Conservation (phyloP, 1,140 invertebrate species). For the Ostrea edulis region DNA sequence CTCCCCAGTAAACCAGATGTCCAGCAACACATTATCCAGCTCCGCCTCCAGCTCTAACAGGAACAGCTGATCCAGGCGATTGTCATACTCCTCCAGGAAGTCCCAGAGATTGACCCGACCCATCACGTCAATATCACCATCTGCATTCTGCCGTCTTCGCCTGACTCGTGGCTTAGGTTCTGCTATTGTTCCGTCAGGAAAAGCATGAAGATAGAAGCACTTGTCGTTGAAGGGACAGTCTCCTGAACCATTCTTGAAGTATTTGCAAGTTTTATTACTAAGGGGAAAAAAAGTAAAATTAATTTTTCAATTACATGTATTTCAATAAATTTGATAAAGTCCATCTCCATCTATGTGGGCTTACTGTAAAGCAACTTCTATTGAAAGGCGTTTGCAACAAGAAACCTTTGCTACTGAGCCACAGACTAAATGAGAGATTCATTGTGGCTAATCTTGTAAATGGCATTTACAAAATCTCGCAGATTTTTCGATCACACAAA, state of each 20-base stretch:
- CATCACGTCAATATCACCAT: conserved; percentile 83
- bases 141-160: conserved; percentile 81
- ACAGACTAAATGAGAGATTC: too few relatives aligned
- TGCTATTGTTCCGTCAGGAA: conserved; percentile 88
- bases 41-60: conserved; percentile 71
- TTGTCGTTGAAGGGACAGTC: conserved; percentile 95
- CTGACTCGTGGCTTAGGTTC: conserved; percentile 87
- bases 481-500: too few relatives aligned
- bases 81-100: conserved; percentile 86
- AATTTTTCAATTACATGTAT: not conserved
- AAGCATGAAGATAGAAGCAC: conserved; percentile 93
- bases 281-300: conserved; percentile 49
- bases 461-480: too few relatives aligned
- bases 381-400: too few relatives aligned
- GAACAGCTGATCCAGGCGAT: conserved; percentile 75
- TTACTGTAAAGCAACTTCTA: too few relatives aligned
- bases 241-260: conserved; percentile 89
- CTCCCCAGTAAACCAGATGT: conserved; percentile 43
- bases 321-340: too few relatives aligned
- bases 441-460: too few relatives aligned
- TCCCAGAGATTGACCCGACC: conserved; percentile 86
- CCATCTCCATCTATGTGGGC: too few relatives aligned
- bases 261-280: conserved; percentile 91
- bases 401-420: too few relatives aligned
- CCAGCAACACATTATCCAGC: conserved; percentile 57